Evolutionary conservation across 2,797 vertebrate species (phyloP).

Genomic region (Streptopelia turtur): DNA sequence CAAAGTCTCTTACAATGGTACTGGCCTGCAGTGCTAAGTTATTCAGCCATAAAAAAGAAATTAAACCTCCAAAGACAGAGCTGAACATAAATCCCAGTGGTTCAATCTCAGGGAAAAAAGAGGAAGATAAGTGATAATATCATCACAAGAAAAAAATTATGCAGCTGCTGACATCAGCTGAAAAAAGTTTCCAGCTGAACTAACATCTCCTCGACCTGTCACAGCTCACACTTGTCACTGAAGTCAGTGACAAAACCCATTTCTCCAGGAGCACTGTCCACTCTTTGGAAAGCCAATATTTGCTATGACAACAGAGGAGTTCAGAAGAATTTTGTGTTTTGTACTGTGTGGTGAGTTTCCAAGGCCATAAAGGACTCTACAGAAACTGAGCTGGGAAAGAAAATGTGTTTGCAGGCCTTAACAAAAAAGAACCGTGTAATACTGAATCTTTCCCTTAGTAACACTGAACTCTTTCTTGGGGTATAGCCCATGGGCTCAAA

Average conservation of each 20-base stretch:
- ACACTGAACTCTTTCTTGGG: background rate
- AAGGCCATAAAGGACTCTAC: background rate
- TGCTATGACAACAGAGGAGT: background rate
- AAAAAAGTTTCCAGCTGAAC: slow-evolving; percentile 34
- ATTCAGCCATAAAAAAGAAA: slow-evolving; percentile 6
- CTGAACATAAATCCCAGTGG: background rate
- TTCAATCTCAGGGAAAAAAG: background rate
- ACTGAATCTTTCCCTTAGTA: background rate
- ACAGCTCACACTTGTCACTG: slow-evolving; percentile 21
- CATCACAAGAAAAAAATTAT: background rate
- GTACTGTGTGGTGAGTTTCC: background rate
- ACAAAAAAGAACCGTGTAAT: background rate
- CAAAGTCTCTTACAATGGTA: background rate
- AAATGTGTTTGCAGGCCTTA: background rate
- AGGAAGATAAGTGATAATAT: background rate
- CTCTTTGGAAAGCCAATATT: slow-evolving; percentile 13
- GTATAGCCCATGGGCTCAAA: background rate
- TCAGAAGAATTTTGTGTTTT: background rate
- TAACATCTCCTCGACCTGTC: slow-evolving; percentile 7
- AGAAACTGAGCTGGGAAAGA: background rate
- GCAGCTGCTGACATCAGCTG: background rate
- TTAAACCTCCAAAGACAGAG: background rate
- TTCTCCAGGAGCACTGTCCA: background rate
- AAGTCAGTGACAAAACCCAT: background rate
- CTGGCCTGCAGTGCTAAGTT: background rate